These are phyloP conservation scores for Cepaea nemoralis DNA, from an alignment of 1,140 invertebrate species.

Conservation along the genomic window DNA sequence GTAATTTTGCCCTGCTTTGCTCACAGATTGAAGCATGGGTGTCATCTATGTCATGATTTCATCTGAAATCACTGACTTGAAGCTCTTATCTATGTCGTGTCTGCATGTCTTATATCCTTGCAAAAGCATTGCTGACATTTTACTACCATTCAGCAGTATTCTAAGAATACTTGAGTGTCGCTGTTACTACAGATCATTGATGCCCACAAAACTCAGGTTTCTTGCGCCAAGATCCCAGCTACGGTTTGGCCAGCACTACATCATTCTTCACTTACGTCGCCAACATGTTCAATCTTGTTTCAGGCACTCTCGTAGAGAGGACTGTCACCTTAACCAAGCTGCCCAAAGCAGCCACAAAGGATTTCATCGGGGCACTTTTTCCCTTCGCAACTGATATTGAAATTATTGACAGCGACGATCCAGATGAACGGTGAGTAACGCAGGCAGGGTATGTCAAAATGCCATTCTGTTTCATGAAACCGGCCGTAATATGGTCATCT, in stretches of 20 bases:
- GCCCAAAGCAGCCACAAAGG: conserved; percentile 37
- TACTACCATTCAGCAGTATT: not conserved
- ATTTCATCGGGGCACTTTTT: conserved; percentile 40
- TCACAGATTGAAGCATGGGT: too few species aligned
- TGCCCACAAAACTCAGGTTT: too few species aligned
- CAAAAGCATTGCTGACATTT: conserved; percentile 3
- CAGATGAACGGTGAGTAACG: conserved; percentile 40
- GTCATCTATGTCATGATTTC: too few species aligned
- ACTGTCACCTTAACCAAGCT: conserved; percentile 38
- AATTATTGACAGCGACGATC: conserved; percentile 37
- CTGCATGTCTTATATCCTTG: not conserved
- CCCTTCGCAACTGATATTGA: conserved; percentile 40
- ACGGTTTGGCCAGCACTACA: not conserved
- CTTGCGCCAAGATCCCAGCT: not conserved
- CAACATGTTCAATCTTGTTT: conserved; percentile 30
- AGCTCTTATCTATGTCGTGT: not conserved
- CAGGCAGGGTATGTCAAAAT: not conserved
- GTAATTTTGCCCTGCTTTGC: too few species aligned
- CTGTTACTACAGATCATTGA: too few species aligned
- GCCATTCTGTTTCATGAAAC: not conserved
- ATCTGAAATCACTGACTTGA: too few species aligned
- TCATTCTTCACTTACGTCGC: conserved; percentile 5
- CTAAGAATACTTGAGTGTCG: not conserved
- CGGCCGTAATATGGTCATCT: not conserved
- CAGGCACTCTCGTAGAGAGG: conserved; percentile 37